Conservation (phyloP, 1,140 invertebrate species). For the Diorhabda sublineata region DNA sequence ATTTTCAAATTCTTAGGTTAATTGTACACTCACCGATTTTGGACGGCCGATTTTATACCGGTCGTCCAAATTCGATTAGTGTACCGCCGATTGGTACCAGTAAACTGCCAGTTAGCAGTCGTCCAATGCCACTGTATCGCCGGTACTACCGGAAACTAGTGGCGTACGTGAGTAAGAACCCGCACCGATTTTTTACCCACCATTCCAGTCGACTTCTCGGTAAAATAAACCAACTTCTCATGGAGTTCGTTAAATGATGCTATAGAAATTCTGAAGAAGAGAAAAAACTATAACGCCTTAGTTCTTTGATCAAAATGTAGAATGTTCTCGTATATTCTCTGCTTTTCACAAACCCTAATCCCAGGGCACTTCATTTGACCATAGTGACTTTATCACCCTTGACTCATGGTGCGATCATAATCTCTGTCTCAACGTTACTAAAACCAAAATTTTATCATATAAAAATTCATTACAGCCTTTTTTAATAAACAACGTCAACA, state of each 20-base stretch:
- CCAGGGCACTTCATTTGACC: too few species aligned
- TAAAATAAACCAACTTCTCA: slow-evolving; percentile 10
- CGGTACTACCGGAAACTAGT: too few species aligned
- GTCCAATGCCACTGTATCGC: too few species aligned
- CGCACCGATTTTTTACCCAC: not conserved
- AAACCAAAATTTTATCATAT: too few species aligned
- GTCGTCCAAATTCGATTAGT: slow-evolving; percentile 13
- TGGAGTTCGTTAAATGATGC: slow-evolving; percentile 8
- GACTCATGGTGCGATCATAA: too few species aligned
- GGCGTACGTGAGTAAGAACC: too few species aligned
- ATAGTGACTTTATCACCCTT: too few species aligned
- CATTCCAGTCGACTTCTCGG: not conserved
- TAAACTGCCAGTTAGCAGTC: too few species aligned
- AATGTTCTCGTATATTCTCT: slow-evolving; percentile 16
- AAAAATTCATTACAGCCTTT: too few species aligned
- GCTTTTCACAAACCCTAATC: not conserved
- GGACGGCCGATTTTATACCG: slow-evolving; percentile 16
- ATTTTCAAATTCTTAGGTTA: not conserved
- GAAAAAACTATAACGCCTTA: slow-evolving; percentile 16
- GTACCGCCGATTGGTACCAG: not conserved
- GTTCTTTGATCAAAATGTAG: slow-evolving; percentile 13
- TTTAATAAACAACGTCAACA: too few species aligned
- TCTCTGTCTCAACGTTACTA: too few species aligned
- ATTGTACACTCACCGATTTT: slow-evolving; percentile 14
- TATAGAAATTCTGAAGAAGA: slow-evolving; percentile 17